These are phyloP conservation scores for Crocuta crocuta DNA, from an alignment of 2,113 vertebrate genomes.

Conservation along the genomic window DNA sequence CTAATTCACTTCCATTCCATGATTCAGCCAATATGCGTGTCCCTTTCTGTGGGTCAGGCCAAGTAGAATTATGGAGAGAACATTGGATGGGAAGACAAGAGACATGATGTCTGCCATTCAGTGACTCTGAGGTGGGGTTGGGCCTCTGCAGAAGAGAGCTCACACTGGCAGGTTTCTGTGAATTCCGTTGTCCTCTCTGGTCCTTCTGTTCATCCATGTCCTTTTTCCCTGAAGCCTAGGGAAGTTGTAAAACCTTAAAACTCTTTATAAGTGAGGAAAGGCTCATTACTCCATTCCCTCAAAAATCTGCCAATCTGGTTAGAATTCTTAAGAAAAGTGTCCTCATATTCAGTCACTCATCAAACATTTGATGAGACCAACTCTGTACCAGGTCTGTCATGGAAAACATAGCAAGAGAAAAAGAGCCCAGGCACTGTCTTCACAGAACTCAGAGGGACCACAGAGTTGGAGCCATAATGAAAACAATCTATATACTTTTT, in stretches of 20 bases:
- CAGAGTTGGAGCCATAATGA: neutral
- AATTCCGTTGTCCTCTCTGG: slow-evolving; percentile 1
- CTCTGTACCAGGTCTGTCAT: neutral
- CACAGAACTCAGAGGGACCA: neutral
- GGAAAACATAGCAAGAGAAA: neutral
- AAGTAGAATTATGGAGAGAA: neutral
- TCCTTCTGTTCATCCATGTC: neutral
- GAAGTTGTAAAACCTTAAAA: neutral
- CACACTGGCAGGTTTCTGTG: neutral
- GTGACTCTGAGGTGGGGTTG: neutral
- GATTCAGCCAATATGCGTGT: neutral
- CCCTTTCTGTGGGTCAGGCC: neutral
- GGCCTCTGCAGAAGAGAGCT: neutral
- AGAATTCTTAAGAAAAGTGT: neutral
- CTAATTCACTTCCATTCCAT: neutral
- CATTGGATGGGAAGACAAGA: neutral
- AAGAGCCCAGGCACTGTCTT: neutral
- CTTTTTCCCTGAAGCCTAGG: neutral
- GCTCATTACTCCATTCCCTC: neutral
- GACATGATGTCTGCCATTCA: neutral
- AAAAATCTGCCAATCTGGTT: neutral
- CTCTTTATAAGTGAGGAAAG: neutral
- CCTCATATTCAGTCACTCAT: neutral
- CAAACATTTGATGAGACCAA: neutral
- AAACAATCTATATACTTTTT: neutral